Evolutionary conservation across 92 coral and sea anemone species (phyloP).

Genomic region (Epizoanthus ramosus): DNA sequence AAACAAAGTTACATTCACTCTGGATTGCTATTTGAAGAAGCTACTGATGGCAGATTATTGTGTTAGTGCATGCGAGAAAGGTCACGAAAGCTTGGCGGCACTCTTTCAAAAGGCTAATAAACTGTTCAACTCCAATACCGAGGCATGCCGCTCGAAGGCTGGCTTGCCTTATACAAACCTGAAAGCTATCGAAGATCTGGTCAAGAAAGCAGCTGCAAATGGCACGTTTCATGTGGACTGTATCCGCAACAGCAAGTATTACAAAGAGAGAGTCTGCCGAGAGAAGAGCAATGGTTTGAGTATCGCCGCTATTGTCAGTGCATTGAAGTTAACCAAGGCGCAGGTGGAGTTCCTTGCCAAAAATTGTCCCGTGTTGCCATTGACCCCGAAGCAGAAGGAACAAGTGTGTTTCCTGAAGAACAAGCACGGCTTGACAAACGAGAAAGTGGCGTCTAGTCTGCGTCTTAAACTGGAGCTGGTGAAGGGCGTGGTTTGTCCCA

Average conservation of each 20-base stretch:
- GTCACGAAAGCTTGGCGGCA: constrained; percentile 15
- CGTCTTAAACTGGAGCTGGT: neutral
- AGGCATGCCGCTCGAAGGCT: constrained; percentile 42
- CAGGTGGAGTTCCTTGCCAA: constrained; percentile 46
- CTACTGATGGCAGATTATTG: constrained; percentile 37
- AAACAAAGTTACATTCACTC: constrained; percentile 40
- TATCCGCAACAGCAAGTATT: constrained; percentile 62
- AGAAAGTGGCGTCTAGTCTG: neutral
- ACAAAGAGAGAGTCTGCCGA: constrained; percentile 50
- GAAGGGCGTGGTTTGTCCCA: constrained; percentile 26
- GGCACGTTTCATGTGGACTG: constrained; percentile 55
- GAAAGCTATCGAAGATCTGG: constrained; percentile 36
- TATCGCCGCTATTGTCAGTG: constrained; percentile 30
- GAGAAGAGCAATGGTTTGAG: constrained; percentile 34
- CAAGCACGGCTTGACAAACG: constrained; percentile 17
- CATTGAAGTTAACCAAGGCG: constrained; percentile 21
- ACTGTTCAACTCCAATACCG: constrained; percentile 37
- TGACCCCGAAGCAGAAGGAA: constrained; percentile 41
- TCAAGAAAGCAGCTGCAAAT: constrained; percentile 41
- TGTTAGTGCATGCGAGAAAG: constrained; percentile 31
- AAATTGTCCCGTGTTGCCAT: constrained; percentile 47
- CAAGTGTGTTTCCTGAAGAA: constrained; percentile 43
- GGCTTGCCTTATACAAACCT: constrained; percentile 58
- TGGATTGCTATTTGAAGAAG: constrained; percentile 41
- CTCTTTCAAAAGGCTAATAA: constrained; percentile 30